These are phyloP conservation scores for Willowsia nigromaculata DNA, from an alignment of 2,888 invertebrate genomes.

Conservation along the genomic window DNA sequence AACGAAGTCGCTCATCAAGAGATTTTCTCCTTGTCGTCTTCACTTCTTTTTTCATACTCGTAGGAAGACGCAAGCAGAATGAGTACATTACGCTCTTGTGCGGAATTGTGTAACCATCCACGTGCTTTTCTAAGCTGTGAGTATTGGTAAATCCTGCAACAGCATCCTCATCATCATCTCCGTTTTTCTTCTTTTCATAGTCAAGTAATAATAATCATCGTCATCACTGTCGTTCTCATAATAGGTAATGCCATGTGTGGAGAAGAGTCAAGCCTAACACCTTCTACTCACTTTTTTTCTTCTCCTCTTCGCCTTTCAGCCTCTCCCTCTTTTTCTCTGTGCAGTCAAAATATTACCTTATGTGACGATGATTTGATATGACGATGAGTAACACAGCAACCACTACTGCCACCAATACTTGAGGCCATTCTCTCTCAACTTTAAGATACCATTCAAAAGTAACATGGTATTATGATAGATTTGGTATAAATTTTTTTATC, in stretches of 20 bases:
- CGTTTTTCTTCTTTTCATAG: background rate
- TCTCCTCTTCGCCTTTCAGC: background rate
- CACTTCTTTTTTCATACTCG: background rate
- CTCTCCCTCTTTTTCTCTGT: conserved; percentile 43
- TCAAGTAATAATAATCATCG: background rate
- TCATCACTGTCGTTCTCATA: conserved; percentile 17
- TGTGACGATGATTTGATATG: conserved; percentile 7
- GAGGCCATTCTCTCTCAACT: background rate
- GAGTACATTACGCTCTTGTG: background rate
- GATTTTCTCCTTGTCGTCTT: conserved; percentile 33
- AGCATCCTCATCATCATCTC: background rate
- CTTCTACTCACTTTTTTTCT: conserved; percentile 24
- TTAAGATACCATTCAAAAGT: background rate
- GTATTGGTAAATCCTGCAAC: background rate
- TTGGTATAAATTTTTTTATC: background rate
- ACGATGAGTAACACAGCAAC: conserved; percentile 7
- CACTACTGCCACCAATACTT: background rate
- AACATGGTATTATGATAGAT: background rate
- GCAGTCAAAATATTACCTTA: conserved; percentile 3
- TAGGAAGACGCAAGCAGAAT: background rate
- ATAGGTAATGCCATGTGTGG: conserved; percentile 21
- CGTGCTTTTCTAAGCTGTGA: background rate
- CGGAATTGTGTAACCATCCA: background rate
- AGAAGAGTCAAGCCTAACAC: conserved; percentile 18
- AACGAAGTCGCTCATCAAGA: conserved; percentile 72